Base-by-base conservation (phyloP, 2,888 invertebrate species). In the Watsonalla cultraria region DNA sequence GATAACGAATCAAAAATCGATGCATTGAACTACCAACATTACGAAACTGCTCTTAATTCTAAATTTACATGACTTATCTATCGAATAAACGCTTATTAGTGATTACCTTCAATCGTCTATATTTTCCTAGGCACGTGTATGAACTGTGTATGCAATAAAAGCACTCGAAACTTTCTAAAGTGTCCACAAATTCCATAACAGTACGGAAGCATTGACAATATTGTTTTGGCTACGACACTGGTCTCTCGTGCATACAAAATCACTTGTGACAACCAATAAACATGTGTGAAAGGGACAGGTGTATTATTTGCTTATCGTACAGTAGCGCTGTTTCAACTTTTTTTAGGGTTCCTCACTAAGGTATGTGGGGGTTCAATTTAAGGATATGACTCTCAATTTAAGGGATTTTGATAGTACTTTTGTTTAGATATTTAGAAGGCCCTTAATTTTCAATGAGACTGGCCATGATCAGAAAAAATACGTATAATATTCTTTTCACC, bases 181-280 rank as follows among this genome's bases (percentile, higher is more conserved):
- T 14, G 37, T 49, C 35, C 48, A 39, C 14, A 49, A 8, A 37
- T 68, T 70, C 68, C 59, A 69, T 68, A 74, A 52, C 62, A 65
- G 61, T 58, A 50, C 56, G 48, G 51, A 54, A 13, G 58, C 65
- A 58, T 79, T 82, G 81, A 74, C 64, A 78, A 79, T 82, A 77
- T 72, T 64, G 65, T 70, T 81, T 78, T 77, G 79, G 78, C 59
- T 64, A 64, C 66, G 65, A 65, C 56, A 58, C 56, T 56, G 62
- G 62, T 68, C 68, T 56, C 61, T 66, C 70, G 64, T 76, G 85
- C 80, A 85, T 86, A 79, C 80, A 47, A 67, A 85, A 80, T 75
- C 54, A 68, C 67, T 68, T 58, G 65, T 65, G 55, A 37, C 45
- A 48, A 48, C 46, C 35, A 54, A 55, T 55, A 45, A 47, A 56